Base-by-base conservation (phyloP, 2,888 invertebrate genomes). In the Lasioglossum lativentre region DNA sequence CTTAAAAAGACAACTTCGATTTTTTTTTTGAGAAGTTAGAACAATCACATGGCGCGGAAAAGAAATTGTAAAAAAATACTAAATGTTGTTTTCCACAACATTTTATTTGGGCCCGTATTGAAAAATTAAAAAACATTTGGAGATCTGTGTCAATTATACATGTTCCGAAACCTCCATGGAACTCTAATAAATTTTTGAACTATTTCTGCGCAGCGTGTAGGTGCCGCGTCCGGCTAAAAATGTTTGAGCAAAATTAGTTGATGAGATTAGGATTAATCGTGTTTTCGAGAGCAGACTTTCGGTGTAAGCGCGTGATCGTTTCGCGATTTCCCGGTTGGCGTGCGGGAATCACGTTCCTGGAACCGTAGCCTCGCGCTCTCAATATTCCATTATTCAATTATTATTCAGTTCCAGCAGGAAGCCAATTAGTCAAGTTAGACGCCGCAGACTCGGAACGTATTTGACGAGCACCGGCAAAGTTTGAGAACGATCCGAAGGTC, bases 311-410 rank as follows among this genome's bases (percentile, higher is more conserved):
- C 73, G n/a, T 14, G 63, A 4, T 34, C 52, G 59, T 72, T 78
- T 63, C 68, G 80, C 81, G 66, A 82, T 80, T 75, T 77, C 40
- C n/a, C 73, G 82, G 66, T 30, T 30, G 75, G 59, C 70, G 68
- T 72, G 79, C 78, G 85, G 73, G 84, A 84, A 82, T 86, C 87
- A 84, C 82, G 45, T 75, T 74, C 40, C 38, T 42, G 78, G 38
- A 56, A 56, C 56, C 63, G 77, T 85, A 74, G 63, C 73, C 80
- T 59, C 70, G 52, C 71, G 23, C 73, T 78, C 86, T 82, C 82
- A 80, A 86, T 89, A 90, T 91, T 88, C 80, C 80, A 91, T 92
- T 89, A 92, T 90, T 89, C 79, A 82, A 89, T 89, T 91, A 90
- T 91, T 91, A 90, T 90, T 90, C 86, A 86, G 85, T 82, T 88